A percentile compares a stretch with the other conserved stretches of the same genome.
These are phyloP conservation scores for Spodoptera picta DNA, from an alignment of 2,888 invertebrate genomes.

Conservation along the genomic window DNA sequence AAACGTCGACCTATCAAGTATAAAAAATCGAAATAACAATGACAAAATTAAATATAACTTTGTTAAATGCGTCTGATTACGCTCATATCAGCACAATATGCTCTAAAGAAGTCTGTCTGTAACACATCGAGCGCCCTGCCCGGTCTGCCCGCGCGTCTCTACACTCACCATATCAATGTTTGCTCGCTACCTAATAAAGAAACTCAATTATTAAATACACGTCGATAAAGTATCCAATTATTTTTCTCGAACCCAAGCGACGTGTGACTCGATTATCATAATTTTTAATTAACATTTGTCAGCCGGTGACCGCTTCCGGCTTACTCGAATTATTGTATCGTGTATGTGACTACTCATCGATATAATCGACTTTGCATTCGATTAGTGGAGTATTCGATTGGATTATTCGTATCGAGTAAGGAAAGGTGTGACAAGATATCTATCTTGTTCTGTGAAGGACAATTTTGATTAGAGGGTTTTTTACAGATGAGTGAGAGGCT, in stretches of 20 bases:
- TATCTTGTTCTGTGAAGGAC: conserved; percentile 7
- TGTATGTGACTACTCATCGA: conserved; percentile 50
- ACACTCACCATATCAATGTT: conserved; percentile 22
- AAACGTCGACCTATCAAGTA: too few species aligned
- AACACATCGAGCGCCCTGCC: neutral
- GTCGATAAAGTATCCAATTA: conserved; percentile 41
- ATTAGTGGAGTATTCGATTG: conserved; percentile 51
- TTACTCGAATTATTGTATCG: conserved; percentile 50
- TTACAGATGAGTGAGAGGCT: too few species aligned
- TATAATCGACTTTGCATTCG: conserved; percentile 59
- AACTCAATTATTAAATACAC: conserved; percentile 36
- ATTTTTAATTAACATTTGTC: conserved; percentile 66
- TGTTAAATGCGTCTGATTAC: too few species aligned
- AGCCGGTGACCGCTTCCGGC: conserved; percentile 62
- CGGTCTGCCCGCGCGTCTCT: conserved; percentile 20
- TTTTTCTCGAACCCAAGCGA: conserved; percentile 41
- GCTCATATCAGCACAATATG: too few species aligned
- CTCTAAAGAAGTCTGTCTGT: too few species aligned
- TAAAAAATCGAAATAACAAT: too few species aligned
- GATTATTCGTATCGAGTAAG: conserved; percentile 29
- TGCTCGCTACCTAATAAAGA: conserved; percentile 38
- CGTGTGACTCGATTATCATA: conserved; percentile 53
- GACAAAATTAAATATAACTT: too few species aligned
- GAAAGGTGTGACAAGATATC: conserved; percentile 26
- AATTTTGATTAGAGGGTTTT: conserved; percentile 1